Conservation (phyloP, 2,888 invertebrate species). For the Dolichomitus sp. region DNA sequence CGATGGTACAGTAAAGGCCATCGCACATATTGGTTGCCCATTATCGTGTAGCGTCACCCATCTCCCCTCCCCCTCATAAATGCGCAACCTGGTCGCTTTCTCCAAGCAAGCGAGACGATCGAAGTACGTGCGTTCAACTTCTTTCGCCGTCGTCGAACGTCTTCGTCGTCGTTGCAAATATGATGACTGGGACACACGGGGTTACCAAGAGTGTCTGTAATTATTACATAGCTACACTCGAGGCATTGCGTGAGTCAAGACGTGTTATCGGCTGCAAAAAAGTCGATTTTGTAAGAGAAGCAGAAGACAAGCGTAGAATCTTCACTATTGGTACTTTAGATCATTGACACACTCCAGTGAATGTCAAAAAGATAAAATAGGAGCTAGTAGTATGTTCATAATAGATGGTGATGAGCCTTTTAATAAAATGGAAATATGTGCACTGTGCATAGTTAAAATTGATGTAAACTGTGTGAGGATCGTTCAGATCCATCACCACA, state of each 20-base stretch:
- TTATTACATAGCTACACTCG: constrained; percentile 46
- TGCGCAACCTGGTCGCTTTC: constrained; percentile 73
- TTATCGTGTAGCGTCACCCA: constrained; percentile 63
- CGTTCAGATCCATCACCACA: not conserved
- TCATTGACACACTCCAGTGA: not conserved
- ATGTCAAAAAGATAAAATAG: not conserved
- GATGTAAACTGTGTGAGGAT: not conserved
- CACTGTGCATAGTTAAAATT: not conserved
- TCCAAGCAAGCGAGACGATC: constrained; percentile 71
- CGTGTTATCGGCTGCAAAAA: not conserved
- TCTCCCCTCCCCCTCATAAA: constrained; percentile 1
- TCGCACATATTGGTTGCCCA: constrained; percentile 63
- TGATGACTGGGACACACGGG: constrained; percentile 37
- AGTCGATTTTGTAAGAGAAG: constrained; percentile 42
- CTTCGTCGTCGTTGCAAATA: constrained; percentile 56
- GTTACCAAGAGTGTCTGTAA: constrained; percentile 24
- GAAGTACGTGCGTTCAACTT: constrained; percentile 61
- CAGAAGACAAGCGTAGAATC: not conserved
- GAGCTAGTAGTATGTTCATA: not conserved
- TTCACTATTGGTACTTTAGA: not conserved
- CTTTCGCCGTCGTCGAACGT: constrained; percentile 18
- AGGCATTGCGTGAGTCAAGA: constrained; percentile 38
- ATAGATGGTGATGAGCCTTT: not conserved
- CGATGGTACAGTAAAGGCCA: constrained; percentile 64
- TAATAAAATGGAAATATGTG: not conserved